Percentiles rank a stretch among this genome's conserved stretches.
Evolutionary conservation across 2,113 vertebrate species (phyloP).

Genomic region (Atrichornis clamosus): DNA sequence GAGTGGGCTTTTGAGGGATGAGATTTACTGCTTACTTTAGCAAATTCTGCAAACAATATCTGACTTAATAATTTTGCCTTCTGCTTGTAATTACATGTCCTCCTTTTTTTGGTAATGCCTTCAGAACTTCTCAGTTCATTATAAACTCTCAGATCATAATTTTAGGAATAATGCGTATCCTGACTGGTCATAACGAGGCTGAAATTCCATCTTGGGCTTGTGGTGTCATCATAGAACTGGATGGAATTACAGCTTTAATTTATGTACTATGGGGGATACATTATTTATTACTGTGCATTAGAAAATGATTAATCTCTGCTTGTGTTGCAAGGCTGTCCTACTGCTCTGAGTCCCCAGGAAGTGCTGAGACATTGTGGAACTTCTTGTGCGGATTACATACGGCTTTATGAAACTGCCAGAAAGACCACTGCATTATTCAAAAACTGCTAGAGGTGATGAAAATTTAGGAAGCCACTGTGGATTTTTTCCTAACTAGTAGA

Average conservation of each 20-base stretch:
- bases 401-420: not conserved
- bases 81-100: slow-evolving; percentile 53
- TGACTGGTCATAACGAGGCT: slow-evolving; percentile 57
- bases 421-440: slow-evolving; percentile 12
- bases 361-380: slow-evolving; percentile 37
- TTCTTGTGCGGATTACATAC: not conserved
- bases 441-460: slow-evolving; percentile 26
- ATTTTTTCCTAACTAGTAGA: not conserved
- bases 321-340: slow-evolving; percentile 34
- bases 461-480: not conserved
- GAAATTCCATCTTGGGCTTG: slow-evolving; percentile 72
- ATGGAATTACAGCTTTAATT: slow-evolving; percentile 74
- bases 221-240: slow-evolving; percentile 62
- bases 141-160: slow-evolving; percentile 23
- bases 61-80: slow-evolving; percentile 29
- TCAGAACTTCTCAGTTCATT: slow-evolving; percentile 52
- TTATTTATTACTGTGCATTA: slow-evolving; percentile 70
- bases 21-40: slow-evolving; percentile 3
- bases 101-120: slow-evolving; percentile 40
- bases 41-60: not conserved
- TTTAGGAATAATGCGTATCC: not conserved
- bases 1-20: not conserved
- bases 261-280: slow-evolving; percentile 55
- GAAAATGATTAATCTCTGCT: slow-evolving; percentile 67
- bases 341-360: slow-evolving; percentile 28